These are phyloP conservation scores for Diachasma alloeum DNA, from an alignment of 1,140 invertebrate species.

Conservation along the genomic window DNA sequence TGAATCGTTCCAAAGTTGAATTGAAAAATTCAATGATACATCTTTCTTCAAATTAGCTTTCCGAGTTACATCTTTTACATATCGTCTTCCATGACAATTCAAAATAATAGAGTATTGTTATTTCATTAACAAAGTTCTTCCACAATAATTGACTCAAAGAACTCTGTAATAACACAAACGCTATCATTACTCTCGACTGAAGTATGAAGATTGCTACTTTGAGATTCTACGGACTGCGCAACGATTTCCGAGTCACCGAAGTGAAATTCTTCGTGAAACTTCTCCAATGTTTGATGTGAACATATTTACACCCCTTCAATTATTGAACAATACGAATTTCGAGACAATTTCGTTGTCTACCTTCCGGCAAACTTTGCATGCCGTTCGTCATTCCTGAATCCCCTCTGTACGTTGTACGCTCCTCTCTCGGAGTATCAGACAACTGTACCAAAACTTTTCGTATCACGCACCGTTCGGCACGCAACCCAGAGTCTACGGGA, in stretches of 20 bases:
- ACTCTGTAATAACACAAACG: too few relatives aligned
- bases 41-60: too few relatives aligned
- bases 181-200: too few relatives aligned
- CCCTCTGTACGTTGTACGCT: neutral
- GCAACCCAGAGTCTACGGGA: neutral
- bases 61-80: neutral
- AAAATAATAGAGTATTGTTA: too few relatives aligned
- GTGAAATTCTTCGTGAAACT: neutral
- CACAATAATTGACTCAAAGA: too few relatives aligned
- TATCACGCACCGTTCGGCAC: conserved; percentile 11
- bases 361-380: neutral
- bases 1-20: too few relatives aligned
- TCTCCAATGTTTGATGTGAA: neutral
- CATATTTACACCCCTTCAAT: neutral
- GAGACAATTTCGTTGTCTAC: neutral
- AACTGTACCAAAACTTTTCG: neutral
- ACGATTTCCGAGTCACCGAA: neutral
- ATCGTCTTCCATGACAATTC: too few relatives aligned
- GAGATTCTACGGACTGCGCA: too few relatives aligned
- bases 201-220: too few relatives aligned
- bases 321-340: neutral
- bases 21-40: too few relatives aligned
- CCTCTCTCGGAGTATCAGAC: neutral
- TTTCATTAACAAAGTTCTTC: too few relatives aligned
- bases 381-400: neutral